Percentiles rank a stretch among this genome's conserved stretches.
These are phyloP conservation scores for Scolopax bukidnonensis DNA, from an alignment of 2,797 vertebrate species.

Conservation along the genomic window DNA sequence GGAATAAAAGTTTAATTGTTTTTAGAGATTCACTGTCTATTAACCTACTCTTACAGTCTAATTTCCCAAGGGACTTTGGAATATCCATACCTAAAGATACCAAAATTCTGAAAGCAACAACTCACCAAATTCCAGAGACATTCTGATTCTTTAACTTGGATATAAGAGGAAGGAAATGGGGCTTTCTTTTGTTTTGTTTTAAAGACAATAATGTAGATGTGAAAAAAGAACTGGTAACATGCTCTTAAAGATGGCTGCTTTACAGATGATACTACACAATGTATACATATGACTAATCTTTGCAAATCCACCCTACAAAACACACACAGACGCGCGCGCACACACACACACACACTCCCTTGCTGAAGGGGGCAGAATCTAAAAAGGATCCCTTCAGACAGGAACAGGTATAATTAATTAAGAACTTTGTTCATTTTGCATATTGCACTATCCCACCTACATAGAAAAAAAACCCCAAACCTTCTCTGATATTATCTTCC, in stretches of 20 bases:
- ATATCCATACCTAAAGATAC: background rate
- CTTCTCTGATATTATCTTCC: background rate
- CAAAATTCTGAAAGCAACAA: background rate
- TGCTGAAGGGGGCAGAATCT: background rate
- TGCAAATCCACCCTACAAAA: background rate
- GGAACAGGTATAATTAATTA: background rate
- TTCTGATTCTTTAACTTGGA: background rate
- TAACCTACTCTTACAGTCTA: background rate
- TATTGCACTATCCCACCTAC: background rate
- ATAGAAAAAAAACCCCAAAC: background rate
- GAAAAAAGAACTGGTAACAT: background rate
- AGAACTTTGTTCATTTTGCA: background rate
- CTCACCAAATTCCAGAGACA: background rate
- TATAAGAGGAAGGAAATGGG: background rate
- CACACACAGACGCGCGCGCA: rapidly evolving
- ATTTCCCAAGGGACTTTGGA: background rate
- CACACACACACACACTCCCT: rapidly evolving
- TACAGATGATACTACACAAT: background rate
- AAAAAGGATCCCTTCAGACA: background rate
- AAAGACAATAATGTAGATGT: background rate
- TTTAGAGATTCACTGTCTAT: background rate
- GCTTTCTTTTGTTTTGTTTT: background rate
- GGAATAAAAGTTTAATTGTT: background rate
- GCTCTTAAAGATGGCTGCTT: background rate
- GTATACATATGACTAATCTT: background rate